These are phyloP conservation scores for Origma solitaria DNA, from an alignment of 2,113 vertebrate genomes.

Conservation along the genomic window DNA sequence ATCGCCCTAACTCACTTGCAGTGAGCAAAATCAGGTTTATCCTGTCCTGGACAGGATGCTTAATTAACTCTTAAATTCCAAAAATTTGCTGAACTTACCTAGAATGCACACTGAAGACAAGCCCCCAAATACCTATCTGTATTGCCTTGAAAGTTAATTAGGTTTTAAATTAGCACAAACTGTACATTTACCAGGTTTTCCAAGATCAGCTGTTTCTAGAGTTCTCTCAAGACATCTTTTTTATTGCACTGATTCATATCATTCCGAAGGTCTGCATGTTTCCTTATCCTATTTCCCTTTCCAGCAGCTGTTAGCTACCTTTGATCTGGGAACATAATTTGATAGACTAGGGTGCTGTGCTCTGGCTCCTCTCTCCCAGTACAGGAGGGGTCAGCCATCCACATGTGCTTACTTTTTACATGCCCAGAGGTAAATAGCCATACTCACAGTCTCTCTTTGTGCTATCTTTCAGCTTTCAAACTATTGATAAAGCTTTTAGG, in stretches of 20 bases:
- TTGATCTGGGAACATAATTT: constrained; percentile 39
- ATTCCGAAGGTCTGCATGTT: constrained; percentile 24
- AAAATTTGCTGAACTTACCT: not conserved
- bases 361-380: constrained; percentile 7
- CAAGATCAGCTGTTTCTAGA: constrained; percentile 2
- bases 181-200: not conserved
- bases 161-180: not conserved
- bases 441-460: not conserved
- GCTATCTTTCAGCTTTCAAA: not conserved
- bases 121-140: not conserved
- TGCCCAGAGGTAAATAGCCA: not conserved
- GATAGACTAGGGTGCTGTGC: constrained; percentile 18
- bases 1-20: not conserved
- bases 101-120: not conserved
- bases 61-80: not conserved
- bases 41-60: not conserved
- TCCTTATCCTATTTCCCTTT: constrained; percentile 32
- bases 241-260: constrained; percentile 30
- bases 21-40: not conserved
- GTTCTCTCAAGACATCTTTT: not conserved
- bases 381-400: not conserved
- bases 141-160: not conserved
- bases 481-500: not conserved
- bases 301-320: constrained; percentile 51
- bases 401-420: not conserved